phyloP scores from a whole-genome alignment of 2,797 vertebrate genomes.

The Philypnodon macrostomus region DNA sequence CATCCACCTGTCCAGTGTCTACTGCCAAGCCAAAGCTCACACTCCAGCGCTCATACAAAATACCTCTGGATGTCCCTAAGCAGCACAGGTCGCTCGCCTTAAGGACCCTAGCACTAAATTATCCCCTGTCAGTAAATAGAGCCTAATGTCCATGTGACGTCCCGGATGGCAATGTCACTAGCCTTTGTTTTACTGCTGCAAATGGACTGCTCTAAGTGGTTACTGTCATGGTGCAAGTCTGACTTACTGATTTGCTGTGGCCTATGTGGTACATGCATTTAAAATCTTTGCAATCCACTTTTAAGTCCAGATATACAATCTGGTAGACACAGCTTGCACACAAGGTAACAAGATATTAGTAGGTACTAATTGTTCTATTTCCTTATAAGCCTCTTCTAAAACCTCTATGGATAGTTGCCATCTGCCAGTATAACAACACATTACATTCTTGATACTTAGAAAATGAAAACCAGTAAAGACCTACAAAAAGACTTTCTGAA shows the following conservation, averaged over 20 bases:
- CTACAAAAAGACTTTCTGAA: not conserved
- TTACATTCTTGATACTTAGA: not conserved
- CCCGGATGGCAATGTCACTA: constrained; percentile 38
- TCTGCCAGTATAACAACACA: not conserved
- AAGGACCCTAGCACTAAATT: constrained; percentile 54
- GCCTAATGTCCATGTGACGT: constrained; percentile 49
- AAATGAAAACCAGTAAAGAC: not conserved
- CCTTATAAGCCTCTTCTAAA: too few relatives aligned
- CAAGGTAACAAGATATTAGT: too few relatives aligned
- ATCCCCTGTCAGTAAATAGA: constrained; percentile 53
- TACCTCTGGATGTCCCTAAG: constrained; percentile 62
- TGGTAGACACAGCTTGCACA: too few relatives aligned
- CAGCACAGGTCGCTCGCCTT: constrained; percentile 46
- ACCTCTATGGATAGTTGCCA: not conserved
- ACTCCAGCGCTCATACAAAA: constrained; percentile 66
- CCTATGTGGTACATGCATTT: too few relatives aligned
- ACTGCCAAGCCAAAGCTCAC: constrained; percentile 70
- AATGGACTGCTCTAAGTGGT: constrained; percentile 46
- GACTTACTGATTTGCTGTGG: too few relatives aligned
- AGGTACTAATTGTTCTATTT: too few relatives aligned
- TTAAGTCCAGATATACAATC: too few relatives aligned
- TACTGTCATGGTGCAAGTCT: too few relatives aligned
- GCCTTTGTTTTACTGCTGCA: constrained; percentile 63
- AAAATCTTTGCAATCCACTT: too few relatives aligned
- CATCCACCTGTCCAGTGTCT: constrained; percentile 70